These are phyloP conservation scores for Thunnus albacares DNA, from an alignment of 2,797 vertebrate species.

Conservation along the genomic window DNA sequence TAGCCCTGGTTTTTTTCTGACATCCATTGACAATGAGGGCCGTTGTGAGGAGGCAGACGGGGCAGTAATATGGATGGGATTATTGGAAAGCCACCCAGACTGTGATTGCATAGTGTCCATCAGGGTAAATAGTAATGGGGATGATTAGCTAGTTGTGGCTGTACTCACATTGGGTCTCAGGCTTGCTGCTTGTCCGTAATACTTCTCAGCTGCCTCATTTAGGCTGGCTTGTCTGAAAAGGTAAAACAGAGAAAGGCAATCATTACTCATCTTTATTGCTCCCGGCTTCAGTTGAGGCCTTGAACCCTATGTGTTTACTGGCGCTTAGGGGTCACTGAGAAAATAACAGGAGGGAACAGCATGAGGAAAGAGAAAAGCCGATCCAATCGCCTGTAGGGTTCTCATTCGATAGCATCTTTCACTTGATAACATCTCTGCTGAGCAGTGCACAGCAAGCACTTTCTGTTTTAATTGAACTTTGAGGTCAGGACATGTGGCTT, in stretches of 20 bases:
- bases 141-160: conserved; percentile 51
- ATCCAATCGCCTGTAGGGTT: conserved; percentile 34
- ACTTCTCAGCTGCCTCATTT: conserved; percentile 96
- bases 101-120: conserved; percentile 65
- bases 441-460: conserved; percentile 44
- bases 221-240: conserved; percentile 95
- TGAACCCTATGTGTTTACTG: conserved; percentile 69
- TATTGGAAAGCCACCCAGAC: conserved; percentile 58
- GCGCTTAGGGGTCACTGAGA: conserved; percentile 73
- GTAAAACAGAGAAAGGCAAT: conserved; percentile 66
- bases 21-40: conserved; percentile 63
- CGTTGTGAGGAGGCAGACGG: conserved; percentile 56
- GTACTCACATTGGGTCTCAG: conserved; percentile 97
- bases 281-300: conserved; percentile 68
- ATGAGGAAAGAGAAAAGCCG: conserved; percentile 50
- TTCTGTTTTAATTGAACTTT: conserved; percentile 58
- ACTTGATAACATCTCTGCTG: conserved; percentile 53
- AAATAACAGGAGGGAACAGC: conserved; percentile 63
- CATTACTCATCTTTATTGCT: conserved; percentile 82
- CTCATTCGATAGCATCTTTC: conserved; percentile 52
- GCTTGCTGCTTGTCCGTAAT: conserved; percentile 94
- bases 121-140: conserved; percentile 56
- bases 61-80: conserved; percentile 39
- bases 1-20: conserved; percentile 35
- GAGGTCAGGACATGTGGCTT: conserved; percentile 59